Conservation (phyloP, 30 jellyfish, hydroid and myxozoan genomes). For the Chrysaora quinquecirrha region DNA sequence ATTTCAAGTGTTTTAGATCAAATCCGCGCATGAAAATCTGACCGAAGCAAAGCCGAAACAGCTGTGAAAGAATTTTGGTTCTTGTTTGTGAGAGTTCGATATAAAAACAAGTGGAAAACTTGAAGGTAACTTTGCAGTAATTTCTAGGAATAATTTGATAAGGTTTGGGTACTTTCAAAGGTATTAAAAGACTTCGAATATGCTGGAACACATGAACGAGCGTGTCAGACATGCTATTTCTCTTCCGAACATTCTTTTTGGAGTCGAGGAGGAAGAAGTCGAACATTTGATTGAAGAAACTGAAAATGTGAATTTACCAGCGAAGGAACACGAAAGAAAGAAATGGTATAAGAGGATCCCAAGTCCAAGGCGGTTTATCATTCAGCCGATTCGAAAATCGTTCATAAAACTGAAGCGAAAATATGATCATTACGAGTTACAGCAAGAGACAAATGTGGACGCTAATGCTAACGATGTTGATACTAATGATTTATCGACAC, state of each 20-base stretch:
- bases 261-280: constrained; percentile 48
- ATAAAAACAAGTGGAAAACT: too few relatives aligned
- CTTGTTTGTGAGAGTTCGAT: too few relatives aligned
- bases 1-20: too few relatives aligned
- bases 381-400: constrained; percentile 45
- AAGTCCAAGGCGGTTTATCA: constrained; percentile 26
- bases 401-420: constrained; percentile 43
- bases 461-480: not conserved
- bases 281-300: constrained; percentile 39
- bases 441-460: not conserved
- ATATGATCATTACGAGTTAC: constrained; percentile 45
- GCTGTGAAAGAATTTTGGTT: not conserved
- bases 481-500: not conserved
- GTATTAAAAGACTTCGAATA: too few relatives aligned
- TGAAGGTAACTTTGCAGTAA: too few relatives aligned
- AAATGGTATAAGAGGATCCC: constrained; percentile 53
- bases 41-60: too few relatives aligned
- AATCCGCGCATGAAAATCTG: too few relatives aligned
- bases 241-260: constrained; percentile 53
- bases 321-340: constrained; percentile 28
- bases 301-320: not conserved
- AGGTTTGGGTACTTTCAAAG: too few relatives aligned
- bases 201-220: too few relatives aligned
- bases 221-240: constrained; percentile 48
- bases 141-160: too few relatives aligned